A percentile compares a stretch with the other conserved stretches of the same genome.
Conservation (phyloP, 2,888 invertebrate species). For the Cistogaster globosa region DNA sequence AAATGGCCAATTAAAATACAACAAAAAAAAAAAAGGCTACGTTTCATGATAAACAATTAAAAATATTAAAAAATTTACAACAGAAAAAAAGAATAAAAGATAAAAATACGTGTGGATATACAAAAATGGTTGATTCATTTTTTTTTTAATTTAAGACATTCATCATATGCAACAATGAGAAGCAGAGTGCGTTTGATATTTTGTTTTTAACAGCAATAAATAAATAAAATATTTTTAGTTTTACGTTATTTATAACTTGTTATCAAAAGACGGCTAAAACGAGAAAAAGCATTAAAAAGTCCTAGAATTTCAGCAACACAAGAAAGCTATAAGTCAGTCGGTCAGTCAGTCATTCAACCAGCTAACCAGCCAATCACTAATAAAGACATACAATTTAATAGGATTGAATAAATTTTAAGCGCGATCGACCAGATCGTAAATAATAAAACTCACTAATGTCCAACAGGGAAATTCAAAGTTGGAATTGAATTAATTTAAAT, state of each 20-base stretch:
- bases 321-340: neutral
- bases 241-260: conserved; percentile 61
- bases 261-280: conserved; percentile 38
- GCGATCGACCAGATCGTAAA: conserved; percentile 57
- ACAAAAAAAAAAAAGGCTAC: conserved; percentile 20
- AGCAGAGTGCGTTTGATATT: conserved; percentile 4
- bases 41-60: conserved; percentile 46
- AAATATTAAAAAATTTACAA: neutral
- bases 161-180: conserved; percentile 9
- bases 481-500: neutral
- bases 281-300: conserved; percentile 26
- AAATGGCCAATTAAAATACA: conserved; percentile 61
- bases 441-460: conserved; percentile 3
- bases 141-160: neutral
- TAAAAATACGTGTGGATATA: neutral
- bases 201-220: conserved; percentile 61
- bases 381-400: conserved; percentile 70
- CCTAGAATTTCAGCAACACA: neutral
- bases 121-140: neutral
- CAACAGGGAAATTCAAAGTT: conserved; percentile 20
- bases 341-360: conserved; percentile 26
- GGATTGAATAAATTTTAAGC: conserved; percentile 53
- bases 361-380: conserved; percentile 58
- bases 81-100: neutral
- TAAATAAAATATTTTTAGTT: conserved; percentile 63